phyloP scores from a whole-genome alignment of 2,113 vertebrate genomes.

The Ammospiza nelsoni region DNA sequence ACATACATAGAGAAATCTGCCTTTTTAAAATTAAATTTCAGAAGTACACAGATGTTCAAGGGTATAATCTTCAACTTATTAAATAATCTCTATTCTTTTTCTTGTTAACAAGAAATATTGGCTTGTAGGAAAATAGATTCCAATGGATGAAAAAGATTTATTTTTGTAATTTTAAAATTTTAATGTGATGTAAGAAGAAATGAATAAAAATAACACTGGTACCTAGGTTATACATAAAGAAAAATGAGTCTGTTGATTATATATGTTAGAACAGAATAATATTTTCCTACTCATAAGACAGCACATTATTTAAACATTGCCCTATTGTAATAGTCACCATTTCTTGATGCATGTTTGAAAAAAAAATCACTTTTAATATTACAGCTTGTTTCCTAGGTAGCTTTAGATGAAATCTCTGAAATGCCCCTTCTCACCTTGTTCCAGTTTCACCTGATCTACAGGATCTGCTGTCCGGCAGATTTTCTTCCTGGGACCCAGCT shows the following conservation, averaged over 20 bases:
- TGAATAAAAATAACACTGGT: neutral
- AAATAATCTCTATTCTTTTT: neutral
- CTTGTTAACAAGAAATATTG: neutral
- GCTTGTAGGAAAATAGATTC: neutral
- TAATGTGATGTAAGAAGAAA: neutral
- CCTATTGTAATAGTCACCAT: neutral
- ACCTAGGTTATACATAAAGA: neutral
- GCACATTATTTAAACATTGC: neutral
- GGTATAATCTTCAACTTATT: neutral
- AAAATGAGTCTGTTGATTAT: neutral
- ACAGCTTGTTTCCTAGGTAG: neutral
- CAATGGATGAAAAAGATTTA: neutral
- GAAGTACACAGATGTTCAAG: neutral
- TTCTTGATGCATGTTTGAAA: neutral
- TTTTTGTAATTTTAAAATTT: neutral
- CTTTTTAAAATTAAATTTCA: neutral
- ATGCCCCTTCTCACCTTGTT: neutral
- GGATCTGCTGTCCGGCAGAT: neutral
- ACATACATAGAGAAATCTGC: neutral
- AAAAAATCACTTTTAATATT: neutral
- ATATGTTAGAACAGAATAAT: neutral
- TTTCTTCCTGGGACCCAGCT: neutral
- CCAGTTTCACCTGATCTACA: neutral
- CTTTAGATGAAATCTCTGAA: neutral
- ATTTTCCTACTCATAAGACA: neutral